Base-by-base conservation (phyloP, 2,113 vertebrate species). In the Gnathochromis pfefferi region DNA sequence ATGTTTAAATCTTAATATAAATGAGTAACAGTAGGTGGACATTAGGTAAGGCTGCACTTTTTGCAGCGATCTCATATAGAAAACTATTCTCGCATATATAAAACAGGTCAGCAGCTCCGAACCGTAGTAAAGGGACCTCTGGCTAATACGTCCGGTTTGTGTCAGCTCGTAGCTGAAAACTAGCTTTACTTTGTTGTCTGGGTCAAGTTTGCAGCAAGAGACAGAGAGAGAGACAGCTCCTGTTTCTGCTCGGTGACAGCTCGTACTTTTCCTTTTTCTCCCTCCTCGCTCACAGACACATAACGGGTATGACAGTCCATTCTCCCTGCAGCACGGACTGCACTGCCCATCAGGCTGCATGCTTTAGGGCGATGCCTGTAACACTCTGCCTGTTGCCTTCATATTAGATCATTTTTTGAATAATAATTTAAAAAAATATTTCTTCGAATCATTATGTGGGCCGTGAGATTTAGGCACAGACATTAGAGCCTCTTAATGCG, bases 351-450 rank as follows among this genome's bases (percentile, higher is more conserved):
- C 0, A 51, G 2, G 17, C 7, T 47, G 0, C 45, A 17, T 47
- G 0, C 0, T 47, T 47, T 47, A 47, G 45, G 0, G 1, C 14
- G 0, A 17, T 17, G 1, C 8, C 4, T 51, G 47, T 51, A 51
- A 0, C 49, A 5, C 0, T 51, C 4, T 19, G 49, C 23, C 23
- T 26, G 4, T 26, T 26, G 23, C 23, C 3, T 23, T 23, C 23
- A 23, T 23, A 23, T 23, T 23, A 23, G n/a, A n/a, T n/a, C n/a
- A n/a, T n/a, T n/a, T n/a, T n/a, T n/a, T n/a, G n/a, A n/a, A n/a
- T n/a, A 23, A 23, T 23, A 3, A 23, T 23, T 23, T 3, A 23
- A 23, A 23, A 23, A 3, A 23, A 23, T 23, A 23, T 23, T 23
- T 23, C 23, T 23, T 23, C 23, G 4, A 3, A 3, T 21, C 21